Conservation (phyloP, 2,888 invertebrate genomes). For the Branchellion lobata region DNA sequence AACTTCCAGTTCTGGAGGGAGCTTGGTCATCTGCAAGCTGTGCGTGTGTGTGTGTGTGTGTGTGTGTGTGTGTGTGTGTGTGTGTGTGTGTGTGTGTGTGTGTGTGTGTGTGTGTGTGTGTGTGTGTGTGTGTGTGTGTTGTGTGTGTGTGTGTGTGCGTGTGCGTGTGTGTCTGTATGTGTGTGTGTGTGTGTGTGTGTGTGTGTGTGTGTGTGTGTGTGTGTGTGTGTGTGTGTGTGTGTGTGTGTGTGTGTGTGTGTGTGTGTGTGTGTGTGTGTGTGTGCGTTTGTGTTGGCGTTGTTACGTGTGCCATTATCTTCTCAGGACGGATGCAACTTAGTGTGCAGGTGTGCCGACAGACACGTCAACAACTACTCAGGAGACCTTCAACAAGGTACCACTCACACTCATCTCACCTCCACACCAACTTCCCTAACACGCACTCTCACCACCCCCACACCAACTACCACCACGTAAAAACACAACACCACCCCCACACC, state of each 20-base stretch:
- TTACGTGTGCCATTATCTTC: not conserved
- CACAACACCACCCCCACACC: no score
- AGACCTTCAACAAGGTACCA: no score
- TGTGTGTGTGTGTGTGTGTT: conserved; percentile 2
- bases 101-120: conserved; percentile 14
- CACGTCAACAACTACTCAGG: conserved; percentile 15
- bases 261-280: conserved; percentile 30
- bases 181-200: conserved; percentile 24
- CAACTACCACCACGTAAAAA: not conserved
- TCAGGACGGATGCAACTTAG: conserved; percentile 14
- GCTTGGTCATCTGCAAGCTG: not conserved
- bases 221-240: conserved; percentile 28
- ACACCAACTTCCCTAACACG: no score
- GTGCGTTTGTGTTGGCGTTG: not conserved
- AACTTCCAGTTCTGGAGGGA: not conserved
- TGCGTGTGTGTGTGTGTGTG: conserved; percentile 8
- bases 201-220: conserved; percentile 23
- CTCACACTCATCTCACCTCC: no score
- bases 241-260: conserved; percentile 18
- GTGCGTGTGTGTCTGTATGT: conserved; percentile 12
- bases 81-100: no score
- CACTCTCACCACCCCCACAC: not conserved
- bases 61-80: not conserved
- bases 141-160: conserved; percentile 27
- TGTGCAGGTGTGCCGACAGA: conserved; percentile 1